A percentile compares a stretch with the other conserved stretches of the same genome.
Evolutionary conservation across 2,888 invertebrate genomes (phyloP).

Genomic region (Lamellibrachia columna): DNA sequence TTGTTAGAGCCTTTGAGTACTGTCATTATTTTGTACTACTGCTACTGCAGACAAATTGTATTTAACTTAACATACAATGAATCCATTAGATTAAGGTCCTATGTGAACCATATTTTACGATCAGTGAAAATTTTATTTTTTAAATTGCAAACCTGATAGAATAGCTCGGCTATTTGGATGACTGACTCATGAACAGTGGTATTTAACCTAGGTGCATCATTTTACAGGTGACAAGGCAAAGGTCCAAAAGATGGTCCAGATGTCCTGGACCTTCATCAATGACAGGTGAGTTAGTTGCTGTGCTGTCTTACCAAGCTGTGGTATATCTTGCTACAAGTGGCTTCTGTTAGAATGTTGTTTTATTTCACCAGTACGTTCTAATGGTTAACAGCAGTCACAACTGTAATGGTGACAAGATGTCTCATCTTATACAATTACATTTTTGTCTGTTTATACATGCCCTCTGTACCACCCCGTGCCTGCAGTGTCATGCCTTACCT

Average conservation of each 20-base stretch:
- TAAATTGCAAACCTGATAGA: neutral
- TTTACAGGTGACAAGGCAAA: slow-evolving; percentile 84
- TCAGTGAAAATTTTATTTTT: neutral
- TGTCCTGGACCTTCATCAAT: slow-evolving; percentile 99
- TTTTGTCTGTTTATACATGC: too few species aligned
- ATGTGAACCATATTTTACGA: neutral
- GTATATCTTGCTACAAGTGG: neutral
- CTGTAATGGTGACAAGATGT: too few species aligned
- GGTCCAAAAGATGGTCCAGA: slow-evolving; percentile 95
- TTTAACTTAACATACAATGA: neutral
- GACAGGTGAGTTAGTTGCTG: slow-evolving; percentile 75
- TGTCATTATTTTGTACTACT: neutral
- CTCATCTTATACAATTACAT: too few species aligned
- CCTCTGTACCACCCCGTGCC: too few species aligned
- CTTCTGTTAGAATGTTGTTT: neutral
- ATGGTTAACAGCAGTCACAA: neutral
- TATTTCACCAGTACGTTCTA: neutral
- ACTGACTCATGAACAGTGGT: neutral
- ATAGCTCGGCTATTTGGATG: neutral
- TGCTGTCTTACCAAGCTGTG: neutral
- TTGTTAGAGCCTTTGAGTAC: neutral
- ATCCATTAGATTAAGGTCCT: too few species aligned
- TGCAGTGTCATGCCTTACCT: too few species aligned
- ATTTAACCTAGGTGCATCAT: neutral
- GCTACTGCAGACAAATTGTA: neutral